These are phyloP conservation scores for Chaetura pelagica DNA, from an alignment of 2,113 vertebrate species.

Conservation along the genomic window DNA sequence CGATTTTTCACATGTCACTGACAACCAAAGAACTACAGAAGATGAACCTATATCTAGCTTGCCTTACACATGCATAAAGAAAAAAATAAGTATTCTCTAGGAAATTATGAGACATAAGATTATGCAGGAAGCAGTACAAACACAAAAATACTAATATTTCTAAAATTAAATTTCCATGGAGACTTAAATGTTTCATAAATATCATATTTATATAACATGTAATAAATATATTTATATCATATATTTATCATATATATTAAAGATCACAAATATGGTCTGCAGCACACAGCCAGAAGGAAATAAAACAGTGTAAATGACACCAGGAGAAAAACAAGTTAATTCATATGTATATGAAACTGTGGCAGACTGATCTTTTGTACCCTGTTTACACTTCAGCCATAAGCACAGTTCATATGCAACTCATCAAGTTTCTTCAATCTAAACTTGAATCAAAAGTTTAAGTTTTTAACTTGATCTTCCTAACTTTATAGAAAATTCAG, in stretches of 20 bases:
- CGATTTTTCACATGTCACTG: slow-evolving; percentile 1
- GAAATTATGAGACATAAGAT: background rate
- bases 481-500: background rate
- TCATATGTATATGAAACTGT: background rate
- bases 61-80: background rate
- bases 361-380: background rate
- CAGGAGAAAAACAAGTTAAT: background rate
- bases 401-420: background rate
- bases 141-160: background rate
- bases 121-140: background rate
- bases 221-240: background rate
- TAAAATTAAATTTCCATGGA: background rate
- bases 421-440: background rate
- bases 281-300: background rate
- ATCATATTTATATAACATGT: background rate
- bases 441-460: background rate
- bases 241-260: background rate
- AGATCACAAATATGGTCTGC: background rate
- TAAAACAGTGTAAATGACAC: background rate
- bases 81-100: background rate
- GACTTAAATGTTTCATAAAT: background rate
- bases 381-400: background rate
- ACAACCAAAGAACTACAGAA: background rate
- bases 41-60: background rate
- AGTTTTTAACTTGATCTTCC: background rate